Base-by-base conservation (phyloP, 2,888 invertebrate genomes). In the Noctua pronuba region DNA sequence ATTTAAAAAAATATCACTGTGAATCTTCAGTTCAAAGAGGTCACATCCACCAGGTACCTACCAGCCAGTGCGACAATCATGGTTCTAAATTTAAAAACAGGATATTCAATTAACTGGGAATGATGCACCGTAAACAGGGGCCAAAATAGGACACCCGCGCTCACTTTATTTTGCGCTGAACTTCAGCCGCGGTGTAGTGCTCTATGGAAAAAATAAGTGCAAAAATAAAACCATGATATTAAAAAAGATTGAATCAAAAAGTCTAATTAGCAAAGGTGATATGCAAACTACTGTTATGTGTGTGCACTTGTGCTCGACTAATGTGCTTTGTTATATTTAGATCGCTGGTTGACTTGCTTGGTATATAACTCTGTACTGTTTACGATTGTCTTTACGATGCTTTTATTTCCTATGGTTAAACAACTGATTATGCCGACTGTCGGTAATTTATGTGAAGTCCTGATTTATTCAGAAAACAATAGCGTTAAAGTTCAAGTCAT, bases 31-130 rank as follows among this genome's bases (percentile, higher is more conserved):
- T 69, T 74, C 72, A 82, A 88, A 88, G 81, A 85, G 89, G 81
- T 83, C 85, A 73, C 81, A 85, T 52, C 65, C 72, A 76, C 67
- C 86, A 88, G 89, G 85, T 89, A 85, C 86, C 74, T 41, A 41
- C 11, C 41, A 73, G 73, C 73, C 74, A 79, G 75, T 79, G 86
- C 84, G 89, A 86, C 88, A 86, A 86, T 86, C 89, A 89, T 89
- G 91, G 87, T 86, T 92, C 93, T 94, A 94, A 95, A 95, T 96
- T 94, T 94, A 94, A 94, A 95, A 94, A 93, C 95, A 95, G 96
- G 96, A 96, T 93, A 95, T 96, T 96, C 93, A 96, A 96, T 96
- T 96, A 94, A 93, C 92, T 87, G 91, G 91, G 93, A 93, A 94
- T 94, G 95, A 95, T 95, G 94, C 94, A 93, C 92, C 90, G 92